Evolutionary conservation across 2,797 vertebrate genomes (phyloP), one percentile per base, ranked within the genome.

Genomic region (Neomorphus geoffroyi): DNA sequence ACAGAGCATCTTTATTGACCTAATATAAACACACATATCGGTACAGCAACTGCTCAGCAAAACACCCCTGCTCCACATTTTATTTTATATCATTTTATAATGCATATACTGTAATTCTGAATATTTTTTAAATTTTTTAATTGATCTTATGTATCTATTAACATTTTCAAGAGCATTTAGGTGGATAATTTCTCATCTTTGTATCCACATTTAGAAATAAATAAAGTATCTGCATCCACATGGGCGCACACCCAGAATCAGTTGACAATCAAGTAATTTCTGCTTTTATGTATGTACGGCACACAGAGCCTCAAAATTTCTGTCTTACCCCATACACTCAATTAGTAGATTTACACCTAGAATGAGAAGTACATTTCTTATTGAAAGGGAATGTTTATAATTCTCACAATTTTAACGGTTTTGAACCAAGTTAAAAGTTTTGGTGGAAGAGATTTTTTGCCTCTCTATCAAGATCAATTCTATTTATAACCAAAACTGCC

Each of bases 1-100:
- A 71, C 97, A 98, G 98, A 98, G 98, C 98, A 98, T 98, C 98
- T 98, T 98, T 98, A 98, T 94, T 98, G 98, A 98, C 98, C 96
- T 95, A 54, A 97, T 78, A 94, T 61, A 95, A 96, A 96, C 90
- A 96, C 91, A 75, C 90, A 67, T 28, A 85, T 83, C 80, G 28
- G 83, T 33, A 83, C 91, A 88, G 82, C 86, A 92, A 94, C 94
- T 79, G 50, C 88, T 96, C 95, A 96, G 93, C 96, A 96, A 85
- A 96, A 81, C 95, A 88, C 80, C 88, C 88, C 83, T 56, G 75
- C 83, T 82, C 72, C 83, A 69, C 78, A 15, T 39, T 74, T 37
- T 12, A 53, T 91, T 94, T 94, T 88, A 58, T 41, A 86, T 48
- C 32, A 32, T 80, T 96, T 93, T 71, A 73, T 80, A 66, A 67